Conservation (phyloP, 2,888 invertebrate genomes). For the Mechanitis mazaeus region DNA sequence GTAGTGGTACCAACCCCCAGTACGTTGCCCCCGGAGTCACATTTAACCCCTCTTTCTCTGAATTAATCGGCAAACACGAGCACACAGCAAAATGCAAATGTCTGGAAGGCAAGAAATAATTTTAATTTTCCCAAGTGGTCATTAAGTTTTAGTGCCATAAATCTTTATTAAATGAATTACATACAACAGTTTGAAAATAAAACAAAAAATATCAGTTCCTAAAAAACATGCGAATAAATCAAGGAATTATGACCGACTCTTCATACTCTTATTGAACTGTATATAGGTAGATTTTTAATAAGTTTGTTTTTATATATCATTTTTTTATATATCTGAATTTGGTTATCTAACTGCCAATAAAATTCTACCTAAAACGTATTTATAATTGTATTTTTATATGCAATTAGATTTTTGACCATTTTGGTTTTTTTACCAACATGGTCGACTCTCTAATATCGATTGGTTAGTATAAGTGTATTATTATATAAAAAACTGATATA, state of each 20-base stretch:
- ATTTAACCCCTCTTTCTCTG: conserved; percentile 55
- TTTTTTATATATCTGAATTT: conserved; percentile 21
- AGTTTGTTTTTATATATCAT: conserved; percentile 17
- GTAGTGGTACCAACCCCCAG: conserved; percentile 59
- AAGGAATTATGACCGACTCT: conserved; percentile 13
- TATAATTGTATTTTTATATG: conserved; percentile 39
- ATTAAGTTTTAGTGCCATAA: conserved; percentile 50
- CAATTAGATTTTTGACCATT: conserved; percentile 69
- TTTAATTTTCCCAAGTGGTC: conserved; percentile 9
- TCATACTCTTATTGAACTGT: conserved; percentile 10
- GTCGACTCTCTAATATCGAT: conserved; percentile 67
- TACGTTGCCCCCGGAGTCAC: conserved; percentile 57
- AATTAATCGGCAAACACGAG: conserved; percentile 49
- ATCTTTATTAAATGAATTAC: conserved; percentile 13
- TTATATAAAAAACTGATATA: conserved; percentile 33
- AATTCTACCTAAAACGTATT: conserved; percentile 35
- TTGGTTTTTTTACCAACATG: conserved; percentile 58
- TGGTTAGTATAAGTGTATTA: conserved; percentile 44
- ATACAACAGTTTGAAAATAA: conserved; percentile 11
- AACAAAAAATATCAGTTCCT: conserved; percentile 20
- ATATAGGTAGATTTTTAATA: conserved; percentile 26
- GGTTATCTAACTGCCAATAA: conserved; percentile 37
- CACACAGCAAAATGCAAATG: conserved; percentile 65
- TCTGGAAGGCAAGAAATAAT: conserved; percentile 53
- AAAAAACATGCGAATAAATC: conserved; percentile 1